These are phyloP conservation scores for Zootoca vivipara DNA, from an alignment of 2,113 vertebrate species.

Conservation along the genomic window DNA sequence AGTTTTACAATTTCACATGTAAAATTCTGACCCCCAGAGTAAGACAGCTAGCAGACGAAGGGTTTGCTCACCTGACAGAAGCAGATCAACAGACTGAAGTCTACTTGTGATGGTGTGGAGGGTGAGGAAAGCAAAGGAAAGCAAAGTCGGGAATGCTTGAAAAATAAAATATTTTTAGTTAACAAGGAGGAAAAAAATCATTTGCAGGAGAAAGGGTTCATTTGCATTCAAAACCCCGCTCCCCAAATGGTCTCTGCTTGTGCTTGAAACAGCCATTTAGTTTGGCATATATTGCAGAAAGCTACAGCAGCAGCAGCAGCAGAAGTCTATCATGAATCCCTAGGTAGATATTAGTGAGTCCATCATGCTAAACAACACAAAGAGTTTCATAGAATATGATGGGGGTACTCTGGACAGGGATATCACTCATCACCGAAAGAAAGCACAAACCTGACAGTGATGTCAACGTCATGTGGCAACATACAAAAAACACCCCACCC, in stretches of 20 bases:
- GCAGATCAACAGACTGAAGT: constrained; percentile 76
- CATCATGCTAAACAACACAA: not conserved
- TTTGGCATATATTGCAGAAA: constrained; percentile 14
- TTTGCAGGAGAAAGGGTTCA: constrained; percentile 56
- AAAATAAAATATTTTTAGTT: constrained; percentile 78
- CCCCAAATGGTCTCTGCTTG: constrained; percentile 38
- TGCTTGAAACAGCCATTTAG: constrained; percentile 24
- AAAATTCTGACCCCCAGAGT: constrained; percentile 63
- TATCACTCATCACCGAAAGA: not conserved
- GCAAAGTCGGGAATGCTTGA: constrained; percentile 78
- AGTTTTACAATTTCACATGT: constrained; percentile 59
- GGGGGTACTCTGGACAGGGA: too few relatives aligned
- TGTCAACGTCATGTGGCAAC: too few relatives aligned
- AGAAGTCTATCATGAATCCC: not conserved
- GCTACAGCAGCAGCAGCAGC: not conserved
- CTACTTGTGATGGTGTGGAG: constrained; percentile 77
- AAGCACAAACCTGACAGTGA: not conserved
- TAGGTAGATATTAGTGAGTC: rapidly evolving
- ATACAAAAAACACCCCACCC: too few relatives aligned
- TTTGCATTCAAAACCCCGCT: constrained; percentile 58
- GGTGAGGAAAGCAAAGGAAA: constrained; percentile 79
- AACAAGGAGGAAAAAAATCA: constrained; percentile 72
- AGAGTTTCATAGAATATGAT: not conserved
- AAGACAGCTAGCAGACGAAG: constrained; percentile 70
- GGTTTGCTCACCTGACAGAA: constrained; percentile 77